Evolutionary conservation across 2,888 invertebrate genomes (phyloP).

Genomic region (Resseliella maxima): DNA sequence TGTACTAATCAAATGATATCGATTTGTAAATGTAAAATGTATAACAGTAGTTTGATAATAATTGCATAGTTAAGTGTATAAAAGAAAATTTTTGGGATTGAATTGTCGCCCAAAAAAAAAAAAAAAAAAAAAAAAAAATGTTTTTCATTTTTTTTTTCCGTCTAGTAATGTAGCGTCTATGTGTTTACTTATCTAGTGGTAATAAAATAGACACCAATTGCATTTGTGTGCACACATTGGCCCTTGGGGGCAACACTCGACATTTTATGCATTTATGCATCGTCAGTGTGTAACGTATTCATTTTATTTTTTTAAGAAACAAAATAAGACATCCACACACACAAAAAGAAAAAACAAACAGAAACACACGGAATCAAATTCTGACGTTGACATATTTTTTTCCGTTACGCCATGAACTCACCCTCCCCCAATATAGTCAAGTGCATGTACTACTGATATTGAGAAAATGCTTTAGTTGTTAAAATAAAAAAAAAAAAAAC

Average conservation of each 20-base stretch:
- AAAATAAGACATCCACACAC: not conserved
- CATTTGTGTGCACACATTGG: too few relatives aligned
- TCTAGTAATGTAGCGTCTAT: not conserved
- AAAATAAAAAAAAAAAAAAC: too few relatives aligned
- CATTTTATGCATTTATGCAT: too few relatives aligned
- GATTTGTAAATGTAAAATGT: constrained; percentile 53
- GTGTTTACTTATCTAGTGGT: constrained; percentile 43
- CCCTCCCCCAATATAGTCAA: not conserved
- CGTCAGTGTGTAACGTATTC: not conserved
- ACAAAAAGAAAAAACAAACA: not conserved
- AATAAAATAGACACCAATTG: constrained; percentile 42
- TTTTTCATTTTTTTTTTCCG: not conserved
- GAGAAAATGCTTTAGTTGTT: constrained; percentile 45
- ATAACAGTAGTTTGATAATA: constrained; percentile 32
- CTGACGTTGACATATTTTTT: constrained; percentile 17
- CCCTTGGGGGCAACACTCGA: too few relatives aligned
- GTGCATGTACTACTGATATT: constrained; percentile 9
- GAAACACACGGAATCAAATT: constrained; percentile 40
- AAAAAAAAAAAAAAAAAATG: not conserved
- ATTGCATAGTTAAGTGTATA: constrained; percentile 30
- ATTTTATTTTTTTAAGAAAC: constrained; percentile 21
- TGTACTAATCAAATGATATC: constrained; percentile 26
- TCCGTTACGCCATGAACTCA: not conserved
- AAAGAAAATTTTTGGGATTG: too few relatives aligned
- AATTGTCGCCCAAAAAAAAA: too few relatives aligned